Conservation (phyloP, 1,140 invertebrate genomes). For the Danaus plexippus region DNA sequence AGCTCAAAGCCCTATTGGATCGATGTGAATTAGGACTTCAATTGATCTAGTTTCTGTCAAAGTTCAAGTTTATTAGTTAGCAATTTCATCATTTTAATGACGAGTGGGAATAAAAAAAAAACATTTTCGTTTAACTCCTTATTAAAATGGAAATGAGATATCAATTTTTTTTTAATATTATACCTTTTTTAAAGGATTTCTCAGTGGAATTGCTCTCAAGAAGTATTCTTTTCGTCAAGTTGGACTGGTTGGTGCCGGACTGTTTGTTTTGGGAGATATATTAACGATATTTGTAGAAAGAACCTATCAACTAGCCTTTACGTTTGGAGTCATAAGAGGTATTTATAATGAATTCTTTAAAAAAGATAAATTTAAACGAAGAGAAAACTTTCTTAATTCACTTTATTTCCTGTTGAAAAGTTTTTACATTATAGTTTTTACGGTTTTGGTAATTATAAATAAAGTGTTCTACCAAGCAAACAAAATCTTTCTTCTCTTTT, state of each 20-base stretch:
- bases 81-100: too few relatives aligned
- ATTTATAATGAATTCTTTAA: constrained; percentile 12
- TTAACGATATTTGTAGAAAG: constrained; percentile 71
- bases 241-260: constrained; percentile 52
- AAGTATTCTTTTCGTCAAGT: constrained; percentile 64
- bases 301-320: constrained; percentile 59
- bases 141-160: too few relatives aligned
- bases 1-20: too few relatives aligned
- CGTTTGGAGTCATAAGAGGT: constrained; percentile 62
- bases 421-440: background rate
- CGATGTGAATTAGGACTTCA: too few relatives aligned
- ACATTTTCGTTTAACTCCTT: too few relatives aligned
- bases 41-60: too few relatives aligned
- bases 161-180: background rate
- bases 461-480: too few relatives aligned
- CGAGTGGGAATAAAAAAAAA: too few relatives aligned
- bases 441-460: background rate
- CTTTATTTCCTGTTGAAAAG: too few relatives aligned
- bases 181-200: constrained; percentile 47
- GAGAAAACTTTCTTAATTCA: too few relatives aligned
- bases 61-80: too few relatives aligned
- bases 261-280: constrained; percentile 58
- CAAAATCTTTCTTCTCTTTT: constrained; percentile 13
- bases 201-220: constrained; percentile 61
- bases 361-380: too few relatives aligned